A percentile compares a stretch with the other conserved stretches of the same genome.
These are phyloP conservation scores for Drosophila falleni DNA, from an alignment of 2,888 invertebrate genomes.

Conservation along the genomic window DNA sequence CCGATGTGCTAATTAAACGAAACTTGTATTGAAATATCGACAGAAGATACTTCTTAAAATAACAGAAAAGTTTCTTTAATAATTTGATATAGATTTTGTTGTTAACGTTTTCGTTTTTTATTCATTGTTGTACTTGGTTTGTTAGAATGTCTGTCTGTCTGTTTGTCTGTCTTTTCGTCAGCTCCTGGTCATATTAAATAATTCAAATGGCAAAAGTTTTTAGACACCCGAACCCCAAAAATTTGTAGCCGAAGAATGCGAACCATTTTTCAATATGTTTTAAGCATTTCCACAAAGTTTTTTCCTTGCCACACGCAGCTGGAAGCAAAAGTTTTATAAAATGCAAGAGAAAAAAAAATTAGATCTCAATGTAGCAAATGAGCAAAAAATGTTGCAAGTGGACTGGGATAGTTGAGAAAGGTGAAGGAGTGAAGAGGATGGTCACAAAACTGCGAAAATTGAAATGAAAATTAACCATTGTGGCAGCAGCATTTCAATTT, in stretches of 20 bases:
- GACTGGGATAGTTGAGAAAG: constrained; percentile 2
- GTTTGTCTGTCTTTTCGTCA: constrained; percentile 16
- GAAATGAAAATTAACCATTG: constrained; percentile 82
- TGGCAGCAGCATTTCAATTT: constrained; percentile 74
- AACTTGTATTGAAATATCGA: constrained; percentile 42
- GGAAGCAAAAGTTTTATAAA: constrained; percentile 67
- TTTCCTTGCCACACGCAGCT: constrained; percentile 49
- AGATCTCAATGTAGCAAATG: constrained; percentile 57
- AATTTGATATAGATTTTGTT: constrained; percentile 7
- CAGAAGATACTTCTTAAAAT: constrained; percentile 1
- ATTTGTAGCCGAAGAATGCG: constrained; percentile 40
- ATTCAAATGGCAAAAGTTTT: constrained; percentile 44
- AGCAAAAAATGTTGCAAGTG: constrained; percentile 54
- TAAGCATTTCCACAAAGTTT: constrained; percentile 45
- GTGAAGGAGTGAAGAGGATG: background rate
- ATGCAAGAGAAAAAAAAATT: constrained; percentile 1
- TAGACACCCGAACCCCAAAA: constrained; percentile 22
- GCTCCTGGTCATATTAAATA: constrained; percentile 19
- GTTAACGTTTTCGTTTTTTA: background rate
- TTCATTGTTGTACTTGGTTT: background rate
- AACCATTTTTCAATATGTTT: constrained; percentile 55
- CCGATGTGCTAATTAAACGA: constrained; percentile 70
- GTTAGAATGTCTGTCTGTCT: background rate
- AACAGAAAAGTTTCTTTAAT: constrained; percentile 20
- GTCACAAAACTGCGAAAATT: constrained; percentile 72